phyloP scores from a whole-genome alignment of 37 sponge, comb jelly and placozoan species.

The Cladorhizidae sp. region DNA sequence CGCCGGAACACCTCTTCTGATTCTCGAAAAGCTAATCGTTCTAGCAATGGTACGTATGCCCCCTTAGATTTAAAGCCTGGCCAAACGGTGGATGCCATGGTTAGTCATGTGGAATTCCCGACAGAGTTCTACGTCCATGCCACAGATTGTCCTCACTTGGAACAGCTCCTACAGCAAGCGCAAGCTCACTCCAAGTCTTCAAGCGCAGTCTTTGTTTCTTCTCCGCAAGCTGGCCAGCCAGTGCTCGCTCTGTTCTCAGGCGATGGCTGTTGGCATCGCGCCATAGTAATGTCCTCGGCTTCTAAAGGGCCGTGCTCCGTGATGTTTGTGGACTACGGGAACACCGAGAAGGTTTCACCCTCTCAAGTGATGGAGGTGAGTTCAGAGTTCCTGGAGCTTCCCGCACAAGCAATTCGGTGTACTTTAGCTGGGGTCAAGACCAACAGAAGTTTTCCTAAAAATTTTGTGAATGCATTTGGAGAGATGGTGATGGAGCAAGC shows the following conservation, averaged over 20 bases:
- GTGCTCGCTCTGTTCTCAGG: slow-evolving; percentile 63
- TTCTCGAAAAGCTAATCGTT: background rate
- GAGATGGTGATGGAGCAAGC: slow-evolving; percentile 19
- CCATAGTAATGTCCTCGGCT: slow-evolving; percentile 7
- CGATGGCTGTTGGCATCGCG: slow-evolving; percentile 77
- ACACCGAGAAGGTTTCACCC: slow-evolving; percentile 37
- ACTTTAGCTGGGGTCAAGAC: slow-evolving; percentile 23
- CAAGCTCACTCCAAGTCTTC: slow-evolving; percentile 24
- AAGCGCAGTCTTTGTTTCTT: background rate
- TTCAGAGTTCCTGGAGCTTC: slow-evolving; percentile 31
- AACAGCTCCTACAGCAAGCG: slow-evolving; percentile 28
- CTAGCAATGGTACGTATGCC: background rate
- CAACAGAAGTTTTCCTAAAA: background rate
- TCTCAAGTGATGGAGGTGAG: slow-evolving; percentile 19
- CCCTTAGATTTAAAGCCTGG: background rate
- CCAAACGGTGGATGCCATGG: slow-evolving; percentile 12
- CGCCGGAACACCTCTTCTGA: background rate
- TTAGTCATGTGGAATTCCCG: slow-evolving; percentile 31
- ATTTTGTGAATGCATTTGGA: slow-evolving; percentile 11
- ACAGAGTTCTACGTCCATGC: slow-evolving; percentile 53
- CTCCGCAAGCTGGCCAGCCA: slow-evolving; percentile 15
- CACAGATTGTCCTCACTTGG: background rate
- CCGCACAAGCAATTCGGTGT: slow-evolving; percentile 49
- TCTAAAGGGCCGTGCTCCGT: slow-evolving; percentile 11
- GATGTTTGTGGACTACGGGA: slow-evolving; percentile 80